Conservation (phyloP, 92 coral and sea anemone genomes). For the Anthopleura xanthogrammica region DNA sequence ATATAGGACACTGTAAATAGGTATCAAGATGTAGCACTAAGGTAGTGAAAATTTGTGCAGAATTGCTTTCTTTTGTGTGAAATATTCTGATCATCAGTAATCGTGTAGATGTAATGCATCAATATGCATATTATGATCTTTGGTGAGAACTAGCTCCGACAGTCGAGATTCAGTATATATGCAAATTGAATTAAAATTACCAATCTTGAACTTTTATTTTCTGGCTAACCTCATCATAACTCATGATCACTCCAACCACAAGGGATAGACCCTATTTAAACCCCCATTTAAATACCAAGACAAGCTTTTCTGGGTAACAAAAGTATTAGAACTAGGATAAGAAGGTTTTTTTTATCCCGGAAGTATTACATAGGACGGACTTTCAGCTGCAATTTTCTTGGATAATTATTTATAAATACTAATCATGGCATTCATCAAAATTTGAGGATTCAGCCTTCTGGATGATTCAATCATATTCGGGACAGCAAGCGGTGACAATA, state of each 20-base stretch:
- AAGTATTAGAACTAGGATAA: no score
- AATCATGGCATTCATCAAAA: background rate
- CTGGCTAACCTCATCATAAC: background rate
- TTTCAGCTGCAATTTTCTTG: background rate
- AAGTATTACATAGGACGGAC: background rate
- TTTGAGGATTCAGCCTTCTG: background rate
- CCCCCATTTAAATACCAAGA: background rate
- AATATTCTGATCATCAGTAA: no score
- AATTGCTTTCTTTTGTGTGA: no score
- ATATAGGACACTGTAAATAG: no score
- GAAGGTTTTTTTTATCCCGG: background rate
- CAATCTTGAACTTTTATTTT: background rate
- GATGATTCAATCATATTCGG: background rate
- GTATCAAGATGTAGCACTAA: no score
- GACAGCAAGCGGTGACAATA: background rate
- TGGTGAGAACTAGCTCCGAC: no score
- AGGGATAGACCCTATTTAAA: no score
- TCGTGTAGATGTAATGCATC: no score
- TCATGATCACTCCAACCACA: background rate
- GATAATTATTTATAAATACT: background rate
- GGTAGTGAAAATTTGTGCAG: no score
- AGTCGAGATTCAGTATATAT: no score
- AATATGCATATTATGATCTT: no score
- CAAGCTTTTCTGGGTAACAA: background rate
- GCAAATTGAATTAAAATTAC: no score